Base-by-base conservation (phyloP, 2,888 invertebrate species). In the Ashinkailepas kermadecensis region DNA sequence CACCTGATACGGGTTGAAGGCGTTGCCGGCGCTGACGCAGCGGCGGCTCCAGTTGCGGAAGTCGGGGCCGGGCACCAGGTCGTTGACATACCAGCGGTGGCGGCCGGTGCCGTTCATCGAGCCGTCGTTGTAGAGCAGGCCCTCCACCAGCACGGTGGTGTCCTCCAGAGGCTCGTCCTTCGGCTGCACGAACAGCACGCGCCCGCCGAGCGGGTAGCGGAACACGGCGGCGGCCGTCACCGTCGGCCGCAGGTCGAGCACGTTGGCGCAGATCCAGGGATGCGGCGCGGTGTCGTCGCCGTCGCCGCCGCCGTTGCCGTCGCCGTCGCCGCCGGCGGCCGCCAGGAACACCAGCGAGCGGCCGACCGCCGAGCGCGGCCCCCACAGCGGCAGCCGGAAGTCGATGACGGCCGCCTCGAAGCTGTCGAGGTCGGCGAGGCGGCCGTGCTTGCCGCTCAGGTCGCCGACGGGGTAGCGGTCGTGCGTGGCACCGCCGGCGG, bases 391-490 rank as follows among this genome's bases (percentile, higher is more conserved):
- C 80, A 97, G 89, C 88, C 92, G 96, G 6, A 92, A 90, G 87
- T 97, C 97, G 92, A 94, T 93, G 86, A 94, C 94, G 80, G 85
- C 85, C 25, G 85, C 85, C 0, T 83, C 83, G 13, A 86, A 85
- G 7, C 85, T 84, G 11, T 85, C 84, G 65, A 91, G 87, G 0
- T 93, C 93, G 84, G 90, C 92, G 21, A 94, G 89, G 9, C 84
- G 82, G n/a, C 88, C 88, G 83, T 88, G 91, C 88, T 97, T 97
- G 39, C 96, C 96, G 81, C 94, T 93, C 18, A 97, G 88, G 86
- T 97, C 96, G 0, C 97, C 97, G 7, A 96, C 89, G 1, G 95
- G 92, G 86, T 96, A 97, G 87, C 94, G 94, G 87, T 97, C 96
- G 87, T 95, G 95, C 0, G 95, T 94, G 64, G 94, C 95, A 85